Conservation (phyloP, 2,113 vertebrate genomes). For the Hippocampus comes region DNA sequence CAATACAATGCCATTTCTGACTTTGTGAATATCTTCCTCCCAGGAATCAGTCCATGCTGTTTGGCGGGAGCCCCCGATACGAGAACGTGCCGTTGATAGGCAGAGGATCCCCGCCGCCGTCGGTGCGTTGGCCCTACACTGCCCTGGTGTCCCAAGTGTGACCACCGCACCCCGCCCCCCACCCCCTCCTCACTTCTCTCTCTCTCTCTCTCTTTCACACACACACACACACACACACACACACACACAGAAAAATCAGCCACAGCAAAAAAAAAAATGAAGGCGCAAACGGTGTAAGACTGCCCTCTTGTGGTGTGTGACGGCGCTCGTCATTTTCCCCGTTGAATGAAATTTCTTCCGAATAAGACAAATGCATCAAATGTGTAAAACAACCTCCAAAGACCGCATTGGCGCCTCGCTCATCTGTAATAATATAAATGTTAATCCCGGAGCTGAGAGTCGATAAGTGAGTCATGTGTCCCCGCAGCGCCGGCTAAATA, state of each 20-base stretch:
- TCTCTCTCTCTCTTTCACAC: slow-evolving; percentile 3
- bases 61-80: slow-evolving; percentile 90
- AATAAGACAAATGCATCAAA: background rate
- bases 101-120: slow-evolving; percentile 91
- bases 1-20: no score
- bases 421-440: slow-evolving; percentile 7
- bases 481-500: slow-evolving; percentile 28
- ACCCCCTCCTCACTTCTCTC: slow-evolving; percentile 13
- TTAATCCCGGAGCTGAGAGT: slow-evolving; percentile 18
- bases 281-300: slow-evolving; percentile 44
- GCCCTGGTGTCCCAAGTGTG: slow-evolving; percentile 54
- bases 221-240: background rate
- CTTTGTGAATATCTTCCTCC: slow-evolving; percentile 23
- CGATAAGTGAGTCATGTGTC: slow-evolving; percentile 10
- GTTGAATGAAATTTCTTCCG: background rate
- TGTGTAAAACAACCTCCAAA: background rate
- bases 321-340: background rate
- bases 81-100: slow-evolving; percentile 94
- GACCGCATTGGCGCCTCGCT: background rate
- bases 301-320: slow-evolving; percentile 62
- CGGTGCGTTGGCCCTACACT: slow-evolving; percentile 77
- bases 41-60: slow-evolving; percentile 95
- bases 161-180: slow-evolving; percentile 18
- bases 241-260: background rate
- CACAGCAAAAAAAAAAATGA: background rate